Evolutionary conservation across 2,888 invertebrate genomes (phyloP).

Genomic region (Drosophila siamana): DNA sequence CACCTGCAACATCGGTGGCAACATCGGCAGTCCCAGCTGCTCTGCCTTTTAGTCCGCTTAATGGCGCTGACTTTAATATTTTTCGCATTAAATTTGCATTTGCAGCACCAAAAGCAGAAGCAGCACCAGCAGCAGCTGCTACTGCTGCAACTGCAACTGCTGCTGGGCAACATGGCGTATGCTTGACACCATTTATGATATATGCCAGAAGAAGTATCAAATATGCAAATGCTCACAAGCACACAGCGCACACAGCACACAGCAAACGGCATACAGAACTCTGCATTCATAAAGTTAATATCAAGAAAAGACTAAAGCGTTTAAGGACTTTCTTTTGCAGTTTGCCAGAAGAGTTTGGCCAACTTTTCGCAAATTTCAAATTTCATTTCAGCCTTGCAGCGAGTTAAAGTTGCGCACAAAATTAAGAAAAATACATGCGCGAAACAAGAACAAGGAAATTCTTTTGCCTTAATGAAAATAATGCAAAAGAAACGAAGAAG

Average conservation of each 20-base stretch:
- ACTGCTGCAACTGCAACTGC: constrained; percentile 24
- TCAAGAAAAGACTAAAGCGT: constrained; percentile 42
- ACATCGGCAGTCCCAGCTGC: constrained; percentile 25
- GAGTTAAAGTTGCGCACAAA: constrained; percentile 31
- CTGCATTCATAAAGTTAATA: constrained; percentile 39
- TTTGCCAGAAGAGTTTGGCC: constrained; percentile 9
- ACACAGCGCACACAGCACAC: constrained; percentile 37
- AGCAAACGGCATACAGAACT: not conserved
- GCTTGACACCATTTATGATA: constrained; percentile 71
- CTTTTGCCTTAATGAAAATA: constrained; percentile 45
- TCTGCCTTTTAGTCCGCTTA: constrained; percentile 37
- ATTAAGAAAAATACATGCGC: constrained; percentile 16
- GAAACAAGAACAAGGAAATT: constrained; percentile 19
- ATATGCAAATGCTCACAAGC: constrained; percentile 42
- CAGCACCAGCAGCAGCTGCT: constrained; percentile 26
- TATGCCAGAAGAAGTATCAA: constrained; percentile 57
- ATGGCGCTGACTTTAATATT: constrained; percentile 56
- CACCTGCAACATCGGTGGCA: constrained; percentile 27
- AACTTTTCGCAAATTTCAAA: constrained; percentile 17
- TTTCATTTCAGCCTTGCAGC: constrained; percentile 35
- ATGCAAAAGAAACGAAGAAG: constrained; percentile 6
- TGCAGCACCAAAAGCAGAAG: constrained; percentile 33
- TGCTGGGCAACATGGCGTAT: constrained; percentile 66
- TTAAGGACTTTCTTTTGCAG: constrained; percentile 37
- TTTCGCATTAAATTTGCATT: constrained; percentile 75